These are phyloP conservation scores for Stenchaetothrips biformis DNA, from an alignment of 2,888 invertebrate species.

Conservation along the genomic window DNA sequence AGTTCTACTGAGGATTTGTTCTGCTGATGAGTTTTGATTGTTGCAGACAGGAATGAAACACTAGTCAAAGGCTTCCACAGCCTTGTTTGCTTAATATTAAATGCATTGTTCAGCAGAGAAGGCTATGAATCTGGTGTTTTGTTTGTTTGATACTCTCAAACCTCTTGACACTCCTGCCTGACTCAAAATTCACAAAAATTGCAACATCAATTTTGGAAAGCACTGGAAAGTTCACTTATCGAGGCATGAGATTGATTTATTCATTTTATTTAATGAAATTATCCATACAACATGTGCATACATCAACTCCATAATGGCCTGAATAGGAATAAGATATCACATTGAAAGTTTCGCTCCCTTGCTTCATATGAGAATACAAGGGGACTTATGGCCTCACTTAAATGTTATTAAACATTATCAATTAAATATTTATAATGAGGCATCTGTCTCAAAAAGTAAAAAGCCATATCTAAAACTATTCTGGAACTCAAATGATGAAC, in stretches of 20 bases:
- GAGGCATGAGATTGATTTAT: no score
- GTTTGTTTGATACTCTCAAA: neutral
- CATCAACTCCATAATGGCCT: neutral
- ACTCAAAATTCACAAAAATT: no score
- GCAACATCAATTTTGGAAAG: no score
- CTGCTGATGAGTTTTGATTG: neutral
- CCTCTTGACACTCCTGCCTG: no score
- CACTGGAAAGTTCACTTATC: no score
- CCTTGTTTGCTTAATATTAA: neutral
- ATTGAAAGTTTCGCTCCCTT: neutral
- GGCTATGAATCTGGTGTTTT: neutral
- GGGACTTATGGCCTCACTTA: no score
- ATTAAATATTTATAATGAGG: neutral
- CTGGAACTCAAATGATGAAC: neutral
- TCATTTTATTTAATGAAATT: neutral
- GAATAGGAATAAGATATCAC: neutral
- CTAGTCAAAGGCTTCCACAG: conserved; percentile 20
- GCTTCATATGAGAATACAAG: no score
- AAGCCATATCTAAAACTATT: neutral
- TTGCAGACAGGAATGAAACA: neutral
- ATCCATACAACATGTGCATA: neutral
- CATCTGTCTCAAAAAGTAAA: neutral
- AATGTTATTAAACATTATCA: no score
- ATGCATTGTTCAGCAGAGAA: neutral
- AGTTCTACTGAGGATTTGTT: neutral